phyloP scores from a whole-genome alignment of 2,888 invertebrate genomes.

The Caenorhabditis auriculariae region DNA sequence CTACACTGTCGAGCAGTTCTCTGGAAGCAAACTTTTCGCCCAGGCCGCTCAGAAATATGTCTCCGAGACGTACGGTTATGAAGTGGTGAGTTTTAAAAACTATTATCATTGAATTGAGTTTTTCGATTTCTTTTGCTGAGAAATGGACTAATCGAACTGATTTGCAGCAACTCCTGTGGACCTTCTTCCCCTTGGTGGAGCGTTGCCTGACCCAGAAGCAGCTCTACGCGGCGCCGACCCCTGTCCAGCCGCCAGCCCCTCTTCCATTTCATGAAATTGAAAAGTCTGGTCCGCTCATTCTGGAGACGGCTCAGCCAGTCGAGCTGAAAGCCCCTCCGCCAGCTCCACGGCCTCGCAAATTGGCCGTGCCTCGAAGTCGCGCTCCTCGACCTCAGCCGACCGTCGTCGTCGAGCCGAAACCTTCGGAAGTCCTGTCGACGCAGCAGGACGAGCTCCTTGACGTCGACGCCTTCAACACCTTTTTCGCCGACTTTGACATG shows the following conservation, averaged over 20 bases:
- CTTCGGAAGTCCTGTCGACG: not conserved
- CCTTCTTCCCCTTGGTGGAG: conserved; percentile 21
- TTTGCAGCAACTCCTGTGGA: conserved; percentile 17
- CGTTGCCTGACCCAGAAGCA: conserved; percentile 7
- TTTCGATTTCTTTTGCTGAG: no score
- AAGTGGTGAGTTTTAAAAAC: conserved; percentile 17
- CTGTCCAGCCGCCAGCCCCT: conserved; percentile 1
- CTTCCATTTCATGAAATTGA: no score
- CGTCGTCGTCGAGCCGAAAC: no score
- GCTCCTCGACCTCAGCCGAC: not conserved
- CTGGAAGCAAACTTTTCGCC: not conserved
- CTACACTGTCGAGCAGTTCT: conserved; percentile 19
- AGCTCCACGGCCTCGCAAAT: no score
- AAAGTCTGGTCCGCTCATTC: no score
- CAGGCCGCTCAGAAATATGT: conserved; percentile 6
- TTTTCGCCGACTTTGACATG: no score
- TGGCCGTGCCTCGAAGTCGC: no score
- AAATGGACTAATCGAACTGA: no score
- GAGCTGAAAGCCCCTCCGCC: not conserved
- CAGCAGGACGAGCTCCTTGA: not conserved
- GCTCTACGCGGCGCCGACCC: not conserved
- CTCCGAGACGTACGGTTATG: conserved; percentile 15
- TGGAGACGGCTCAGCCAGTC: no score
- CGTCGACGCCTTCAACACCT: not conserved
- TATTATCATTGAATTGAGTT: not conserved